Evolutionary conservation across 1,140 invertebrate species (phyloP).

Genomic region (Riptortus pedestris): DNA sequence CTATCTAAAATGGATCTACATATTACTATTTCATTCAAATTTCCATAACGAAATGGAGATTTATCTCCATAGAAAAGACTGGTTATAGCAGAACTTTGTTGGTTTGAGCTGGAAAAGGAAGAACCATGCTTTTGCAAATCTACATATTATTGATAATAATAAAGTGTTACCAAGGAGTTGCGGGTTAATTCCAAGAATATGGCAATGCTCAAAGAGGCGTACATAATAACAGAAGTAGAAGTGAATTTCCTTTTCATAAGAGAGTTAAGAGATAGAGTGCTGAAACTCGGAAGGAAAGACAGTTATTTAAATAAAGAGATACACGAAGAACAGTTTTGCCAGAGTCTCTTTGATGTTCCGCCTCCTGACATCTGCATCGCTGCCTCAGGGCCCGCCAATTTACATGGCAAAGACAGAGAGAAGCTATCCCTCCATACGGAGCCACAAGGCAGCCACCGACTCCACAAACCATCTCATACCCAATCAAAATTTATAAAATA

Average conservation of each 20-base stretch:
- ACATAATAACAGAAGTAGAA: neutral
- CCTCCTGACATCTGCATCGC: slow-evolving; percentile 3
- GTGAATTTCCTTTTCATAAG: slow-evolving; percentile 10
- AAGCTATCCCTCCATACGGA: neutral
- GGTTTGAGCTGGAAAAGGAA: no score
- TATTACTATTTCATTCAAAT: no score
- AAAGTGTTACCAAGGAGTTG: no score
- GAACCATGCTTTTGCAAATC: no score
- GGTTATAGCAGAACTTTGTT: no score
- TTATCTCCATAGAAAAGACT: no score
- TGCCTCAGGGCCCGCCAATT: neutral
- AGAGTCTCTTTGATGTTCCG: neutral
- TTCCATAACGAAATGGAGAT: no score
- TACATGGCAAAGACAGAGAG: neutral
- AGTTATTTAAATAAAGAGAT: slow-evolving; percentile 10
- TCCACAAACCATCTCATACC: no score
- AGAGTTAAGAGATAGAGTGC: neutral
- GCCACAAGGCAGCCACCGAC: neutral
- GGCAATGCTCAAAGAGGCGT: no score
- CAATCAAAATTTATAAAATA: slow-evolving; percentile 10
- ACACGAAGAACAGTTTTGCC: neutral
- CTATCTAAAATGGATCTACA: no score
- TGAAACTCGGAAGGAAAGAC: neutral
- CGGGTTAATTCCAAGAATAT: no score
- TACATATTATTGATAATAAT: no score